These are phyloP conservation scores for Drosophila lini DNA, from an alignment of 1,140 invertebrate genomes.

Conservation along the genomic window DNA sequence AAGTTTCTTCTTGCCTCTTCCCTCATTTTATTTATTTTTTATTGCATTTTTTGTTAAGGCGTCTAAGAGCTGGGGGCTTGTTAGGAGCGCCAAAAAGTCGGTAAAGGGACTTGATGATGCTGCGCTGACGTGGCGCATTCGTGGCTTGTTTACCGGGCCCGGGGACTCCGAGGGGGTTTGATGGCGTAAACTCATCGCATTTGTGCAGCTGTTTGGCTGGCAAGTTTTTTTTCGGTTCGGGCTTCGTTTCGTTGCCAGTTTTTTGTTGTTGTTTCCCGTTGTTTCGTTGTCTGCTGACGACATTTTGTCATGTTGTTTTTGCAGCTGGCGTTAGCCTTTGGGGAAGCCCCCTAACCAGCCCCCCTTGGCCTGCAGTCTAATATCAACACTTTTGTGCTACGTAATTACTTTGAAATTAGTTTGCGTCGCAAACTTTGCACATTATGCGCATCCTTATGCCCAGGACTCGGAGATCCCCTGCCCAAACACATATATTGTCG, in stretches of 20 bases:
- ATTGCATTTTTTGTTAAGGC: slow-evolving; percentile 27
- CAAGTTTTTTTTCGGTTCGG: slow-evolving; percentile 34
- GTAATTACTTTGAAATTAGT: slow-evolving; percentile 83
- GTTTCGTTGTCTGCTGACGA: slow-evolving; percentile 55
- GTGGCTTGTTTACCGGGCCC: slow-evolving; percentile 29
- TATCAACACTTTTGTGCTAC: slow-evolving; percentile 83
- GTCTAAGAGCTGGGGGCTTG: slow-evolving; percentile 5
- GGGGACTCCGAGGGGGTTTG: neutral
- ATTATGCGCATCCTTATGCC: slow-evolving; percentile 82
- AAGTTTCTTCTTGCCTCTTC: slow-evolving; percentile 21
- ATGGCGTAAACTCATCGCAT: slow-evolving; percentile 47
- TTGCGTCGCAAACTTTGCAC: slow-evolving; percentile 81
- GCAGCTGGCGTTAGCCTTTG: slow-evolving; percentile 36
- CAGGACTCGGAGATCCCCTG: slow-evolving; percentile 27
- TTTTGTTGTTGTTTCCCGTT: slow-evolving; percentile 1
- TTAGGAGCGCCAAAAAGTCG: slow-evolving; percentile 53
- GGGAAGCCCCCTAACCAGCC: neutral
- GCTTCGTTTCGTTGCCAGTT: slow-evolving; percentile 28
- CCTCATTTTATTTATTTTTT: slow-evolving; percentile 15
- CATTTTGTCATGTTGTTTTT: slow-evolving; percentile 77
- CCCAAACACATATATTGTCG: slow-evolving; percentile 32
- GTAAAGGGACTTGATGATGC: slow-evolving; percentile 51
- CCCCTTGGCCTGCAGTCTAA: slow-evolving; percentile 63
- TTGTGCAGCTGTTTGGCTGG: slow-evolving; percentile 68
- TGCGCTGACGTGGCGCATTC: slow-evolving; percentile 59